Base-by-base conservation (phyloP, 2,797 vertebrate species). In the Muraenolepis orangiensis region DNA sequence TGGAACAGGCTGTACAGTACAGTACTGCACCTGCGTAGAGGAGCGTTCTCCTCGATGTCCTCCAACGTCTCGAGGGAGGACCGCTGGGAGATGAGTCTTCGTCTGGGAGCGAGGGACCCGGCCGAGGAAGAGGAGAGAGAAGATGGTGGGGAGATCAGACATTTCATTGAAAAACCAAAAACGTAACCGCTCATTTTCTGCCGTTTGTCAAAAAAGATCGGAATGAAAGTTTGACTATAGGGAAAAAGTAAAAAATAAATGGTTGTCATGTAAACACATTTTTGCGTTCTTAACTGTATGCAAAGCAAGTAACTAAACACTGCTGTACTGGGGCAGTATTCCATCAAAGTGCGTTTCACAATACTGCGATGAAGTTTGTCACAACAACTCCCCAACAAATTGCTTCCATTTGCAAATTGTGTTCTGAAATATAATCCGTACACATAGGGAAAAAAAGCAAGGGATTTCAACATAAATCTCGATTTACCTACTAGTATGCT, bases 41-140 rank as follows among this genome's bases (percentile, higher is more conserved):
- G 98, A 79, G 97, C 98, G 3, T 99, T 99, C 89, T 99, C 98
- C 90, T 99, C 98, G 23, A 99, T 99, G 88, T 99, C 98, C 89
- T 99, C 98, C 87, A 99, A 90, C 72, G 98, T 99, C 93, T 99
- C 98, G 84, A 99, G 92, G 36, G 98, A 99, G 7, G 98, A 99
- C 76, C 98, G 95, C 90, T 99, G 97, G 67, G 97, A 99, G 90
- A 99, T 96, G 83, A 99, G 94, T 73, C 98, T 95, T 68, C 98
- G 95, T 78, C 98, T 99, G 89, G 18, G 79, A 14, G 31, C 0
- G 20, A 51, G 16, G 20, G 61, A 29, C 26, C n/a, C n/a, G n/a
- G n/a, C n/a, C n/a, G n/a, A 51, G 42, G 42, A 2, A 14, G 18
- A 51, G 12, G 8, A 23, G 61, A 13, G n/a, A 11, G 26, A 10